phyloP scores from a whole-genome alignment of 2,797 vertebrate genomes.

The Merluccius polli region DNA sequence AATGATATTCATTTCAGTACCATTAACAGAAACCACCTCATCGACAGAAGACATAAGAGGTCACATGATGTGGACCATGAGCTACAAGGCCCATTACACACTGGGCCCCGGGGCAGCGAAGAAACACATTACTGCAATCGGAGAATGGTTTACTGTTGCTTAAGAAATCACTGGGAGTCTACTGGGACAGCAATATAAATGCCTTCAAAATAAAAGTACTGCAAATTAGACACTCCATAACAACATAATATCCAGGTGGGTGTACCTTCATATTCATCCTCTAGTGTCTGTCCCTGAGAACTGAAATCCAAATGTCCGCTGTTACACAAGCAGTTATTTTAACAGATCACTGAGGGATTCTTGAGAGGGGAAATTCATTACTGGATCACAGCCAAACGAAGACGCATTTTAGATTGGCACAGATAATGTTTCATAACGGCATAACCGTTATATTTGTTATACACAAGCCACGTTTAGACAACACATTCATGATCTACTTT shows the following conservation, averaged over 20 bases:
- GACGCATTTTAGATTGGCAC: background rate
- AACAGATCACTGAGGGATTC: conserved; percentile 12
- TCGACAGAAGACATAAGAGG: conserved; percentile 58
- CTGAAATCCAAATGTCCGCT: conserved; percentile 17
- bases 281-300: conserved; percentile 34
- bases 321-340: conserved; percentile 15
- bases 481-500: background rate
- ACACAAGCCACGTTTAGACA: background rate
- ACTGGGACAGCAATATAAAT: conserved; percentile 54
- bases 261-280: conserved; percentile 1
- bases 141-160: conserved; percentile 60
- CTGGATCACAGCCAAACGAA: conserved; percentile 7
- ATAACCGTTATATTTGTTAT: background rate
- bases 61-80: conserved; percentile 62
- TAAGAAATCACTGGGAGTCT: conserved; percentile 56
- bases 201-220: conserved; percentile 29
- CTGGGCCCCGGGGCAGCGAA: conserved; percentile 45
- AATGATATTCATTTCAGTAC: conserved; percentile 49
- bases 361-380: conserved; percentile 20
- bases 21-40: conserved; percentile 45
- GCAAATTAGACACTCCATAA: conserved; percentile 49
- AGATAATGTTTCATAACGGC: background rate
- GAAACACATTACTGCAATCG: conserved; percentile 65
- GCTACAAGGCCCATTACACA: conserved; percentile 64
- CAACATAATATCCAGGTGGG: conserved; percentile 30